Conservation (phyloP, 1,140 invertebrate genomes). For the Phortica variegata region DNA sequence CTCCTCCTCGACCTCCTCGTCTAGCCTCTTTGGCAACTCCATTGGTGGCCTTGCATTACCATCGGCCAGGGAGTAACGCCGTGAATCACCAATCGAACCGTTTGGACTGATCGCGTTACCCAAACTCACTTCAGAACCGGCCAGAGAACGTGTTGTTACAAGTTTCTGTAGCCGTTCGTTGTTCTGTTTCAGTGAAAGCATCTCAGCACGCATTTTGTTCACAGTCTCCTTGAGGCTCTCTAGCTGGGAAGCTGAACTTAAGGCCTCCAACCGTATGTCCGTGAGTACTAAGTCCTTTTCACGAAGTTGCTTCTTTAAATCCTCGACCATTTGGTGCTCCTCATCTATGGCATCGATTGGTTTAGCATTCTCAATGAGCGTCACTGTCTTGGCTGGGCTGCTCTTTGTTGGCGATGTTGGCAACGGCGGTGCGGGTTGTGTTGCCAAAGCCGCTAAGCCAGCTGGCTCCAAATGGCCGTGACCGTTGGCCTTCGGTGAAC, state of each 20-base stretch:
- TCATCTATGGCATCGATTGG: constrained; percentile 54
- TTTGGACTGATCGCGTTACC: constrained; percentile 64
- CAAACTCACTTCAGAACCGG: constrained; percentile 77
- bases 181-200: constrained; percentile 94
- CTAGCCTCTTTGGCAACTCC: constrained; percentile 60
- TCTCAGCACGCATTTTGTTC: constrained; percentile 95
- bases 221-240: constrained; percentile 95
- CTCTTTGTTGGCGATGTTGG: constrained; percentile 41
- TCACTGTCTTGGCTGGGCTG: constrained; percentile 55
- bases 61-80: constrained; percentile 57
- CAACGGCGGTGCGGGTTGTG: constrained; percentile 36
- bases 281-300: constrained; percentile 96
- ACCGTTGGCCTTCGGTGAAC: constrained; percentile 20
- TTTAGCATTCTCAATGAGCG: constrained; percentile 54
- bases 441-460: constrained; percentile 43
- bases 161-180: constrained; percentile 90
- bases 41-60: constrained; percentile 45
- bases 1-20: constrained; percentile 59
- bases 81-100: constrained; percentile 52
- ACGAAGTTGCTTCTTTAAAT: constrained; percentile 87
- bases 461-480: constrained; percentile 23
- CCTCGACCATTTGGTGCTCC: constrained; percentile 68
- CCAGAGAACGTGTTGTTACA: constrained; percentile 77
- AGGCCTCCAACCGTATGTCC: constrained; percentile 91
- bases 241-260: constrained; percentile 94